phyloP scores from a whole-genome alignment of 2,113 vertebrate species.

The Megatriorchis doriae region DNA sequence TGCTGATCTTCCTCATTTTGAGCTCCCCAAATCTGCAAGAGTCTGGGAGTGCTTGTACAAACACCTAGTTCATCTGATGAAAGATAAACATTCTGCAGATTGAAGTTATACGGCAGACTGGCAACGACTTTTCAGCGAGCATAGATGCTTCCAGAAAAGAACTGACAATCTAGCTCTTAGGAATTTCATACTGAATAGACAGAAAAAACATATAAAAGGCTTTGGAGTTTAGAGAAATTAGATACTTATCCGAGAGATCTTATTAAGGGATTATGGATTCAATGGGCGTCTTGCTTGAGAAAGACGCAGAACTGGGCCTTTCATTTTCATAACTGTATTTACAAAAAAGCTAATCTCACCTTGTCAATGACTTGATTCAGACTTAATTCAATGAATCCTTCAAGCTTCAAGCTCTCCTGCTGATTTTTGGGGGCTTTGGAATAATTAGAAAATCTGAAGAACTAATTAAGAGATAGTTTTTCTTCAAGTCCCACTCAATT shows the following conservation, averaged over 20 bases:
- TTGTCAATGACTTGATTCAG: neutral
- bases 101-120: neutral
- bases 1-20: neutral
- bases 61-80: neutral
- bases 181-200: neutral
- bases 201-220: neutral
- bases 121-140: neutral
- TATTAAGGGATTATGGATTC: neutral
- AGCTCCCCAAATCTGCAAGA: neutral
- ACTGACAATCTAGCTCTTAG: neutral
- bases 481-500: neutral
- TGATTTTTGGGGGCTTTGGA: neutral
- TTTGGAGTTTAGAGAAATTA: neutral
- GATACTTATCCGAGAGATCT: neutral
- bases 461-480: neutral
- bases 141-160: neutral
- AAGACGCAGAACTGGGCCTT: neutral
- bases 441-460: neutral
- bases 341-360: neutral
- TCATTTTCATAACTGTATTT: neutral
- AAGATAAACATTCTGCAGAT: neutral
- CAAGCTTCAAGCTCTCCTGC: neutral
- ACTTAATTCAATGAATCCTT: neutral
- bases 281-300: neutral
- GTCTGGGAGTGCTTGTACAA: neutral